Base-by-base conservation (phyloP, 2,888 invertebrate species). In the Tubiluchus corallicola region DNA sequence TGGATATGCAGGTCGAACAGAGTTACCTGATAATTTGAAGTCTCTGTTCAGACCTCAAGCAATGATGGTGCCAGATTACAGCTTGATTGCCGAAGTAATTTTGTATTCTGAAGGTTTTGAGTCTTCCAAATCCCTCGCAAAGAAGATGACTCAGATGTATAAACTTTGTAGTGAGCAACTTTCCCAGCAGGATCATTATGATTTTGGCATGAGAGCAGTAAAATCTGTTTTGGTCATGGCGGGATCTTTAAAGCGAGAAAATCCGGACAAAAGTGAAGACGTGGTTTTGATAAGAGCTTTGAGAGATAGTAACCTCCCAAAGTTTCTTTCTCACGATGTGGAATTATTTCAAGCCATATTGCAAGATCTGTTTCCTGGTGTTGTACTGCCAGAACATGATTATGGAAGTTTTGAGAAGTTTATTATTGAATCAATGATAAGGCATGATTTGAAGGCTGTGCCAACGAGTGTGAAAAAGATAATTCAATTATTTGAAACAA, bases 11-110 rank as follows among this genome's bases (percentile, higher is more conserved):
- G 85, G 85, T 0, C 71, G 85, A 46, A 85, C 84, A 0, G 85
- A 85, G 59, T 64, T 87, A 37, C 85, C 87, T 0, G 85, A 85
- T 56, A 87, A 85, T 63, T 66, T 87, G 48, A 85, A 85, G 58
- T 80, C 84, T 1, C 61, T 85, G 13, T 85, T 85, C 61, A 72
- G 85, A 47, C 84, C 85, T 0, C 77, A 85, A 51, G 72, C 83
- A 2, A 85, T 85, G 84, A 85, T 85, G 84, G 83, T 85, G 37
- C 85, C 84, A 0, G 83, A 85, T 67, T 87, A 87, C 60, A 79
- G 81, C 79, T 64, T 63, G 60, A 29, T 88, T 54, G 84, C 87
- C 40, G 87, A 87, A 67, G 85, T 87, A 2, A 85, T 83, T 49
- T 65, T 88, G n/a, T 87, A 87, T 62, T 85, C 85, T 0, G 85